A percentile compares a stretch with the other conserved stretches of the same genome.
phyloP scores from a whole-genome alignment of 2,113 vertebrate genomes.

The Forbesichthys papilliferus region DNA sequence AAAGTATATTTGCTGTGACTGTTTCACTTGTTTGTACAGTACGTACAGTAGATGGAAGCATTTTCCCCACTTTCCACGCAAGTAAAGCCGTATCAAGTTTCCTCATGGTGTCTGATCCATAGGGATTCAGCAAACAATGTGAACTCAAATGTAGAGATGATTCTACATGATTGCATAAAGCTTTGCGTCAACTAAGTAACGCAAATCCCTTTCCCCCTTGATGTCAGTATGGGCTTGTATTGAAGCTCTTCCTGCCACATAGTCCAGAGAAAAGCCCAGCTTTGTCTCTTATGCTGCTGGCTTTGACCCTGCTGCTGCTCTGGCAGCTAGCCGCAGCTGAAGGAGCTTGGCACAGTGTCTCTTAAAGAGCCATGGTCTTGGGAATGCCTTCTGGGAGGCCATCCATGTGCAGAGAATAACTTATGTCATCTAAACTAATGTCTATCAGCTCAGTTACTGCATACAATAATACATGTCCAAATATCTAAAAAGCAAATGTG shows the following conservation, averaged over 20 bases:
- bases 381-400: not conserved
- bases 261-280: constrained; percentile 24
- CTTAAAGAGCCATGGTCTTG: constrained; percentile 40
- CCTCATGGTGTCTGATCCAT: not conserved
- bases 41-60: not conserved
- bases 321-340: constrained; percentile 34
- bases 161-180: not conserved
- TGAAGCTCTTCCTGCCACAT: constrained; percentile 20
- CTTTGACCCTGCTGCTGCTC: constrained; percentile 15
- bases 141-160: not conserved
- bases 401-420: not conserved
- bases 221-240: not conserved
- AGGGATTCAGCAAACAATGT: not conserved
- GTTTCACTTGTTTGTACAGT: not conserved
- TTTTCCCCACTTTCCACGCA: not conserved
- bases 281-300: constrained; percentile 22
- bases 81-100: too few species aligned
- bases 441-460: not conserved
- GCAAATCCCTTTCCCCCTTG: not conserved
- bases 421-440: too few species aligned
- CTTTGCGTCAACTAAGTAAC: too few species aligned
- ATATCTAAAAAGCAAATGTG: not conserved
- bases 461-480: not conserved
- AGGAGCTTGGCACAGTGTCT: constrained; percentile 30
- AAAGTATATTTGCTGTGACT: not conserved